A percentile compares a stretch with the other conserved stretches of the same genome.
phyloP scores from a whole-genome alignment of 2,113 vertebrate species.

The Thunnus thynnus region DNA sequence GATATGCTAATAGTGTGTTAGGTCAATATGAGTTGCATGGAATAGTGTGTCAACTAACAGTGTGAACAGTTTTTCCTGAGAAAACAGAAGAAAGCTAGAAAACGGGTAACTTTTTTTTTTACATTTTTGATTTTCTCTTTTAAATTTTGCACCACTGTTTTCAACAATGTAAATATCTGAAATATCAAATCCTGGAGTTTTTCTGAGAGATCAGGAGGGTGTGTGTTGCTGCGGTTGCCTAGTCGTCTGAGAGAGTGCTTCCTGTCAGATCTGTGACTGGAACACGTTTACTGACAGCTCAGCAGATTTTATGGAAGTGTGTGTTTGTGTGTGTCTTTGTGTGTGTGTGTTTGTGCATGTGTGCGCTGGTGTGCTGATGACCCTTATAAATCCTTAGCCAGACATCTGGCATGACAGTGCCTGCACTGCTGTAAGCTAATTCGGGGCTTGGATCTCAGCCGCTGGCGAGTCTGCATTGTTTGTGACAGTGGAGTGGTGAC shows the following conservation, averaged over 20 bases:
- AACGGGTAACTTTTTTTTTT: neutral
- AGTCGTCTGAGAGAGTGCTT: conserved; percentile 34
- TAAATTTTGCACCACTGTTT: neutral
- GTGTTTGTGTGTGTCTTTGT: neutral
- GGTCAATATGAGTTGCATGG: neutral
- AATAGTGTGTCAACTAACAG: neutral
- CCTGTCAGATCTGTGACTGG: conserved; percentile 61
- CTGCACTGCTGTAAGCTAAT: conserved; percentile 32
- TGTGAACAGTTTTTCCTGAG: neutral
- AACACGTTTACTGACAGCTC: conserved; percentile 57
- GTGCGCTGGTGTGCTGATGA: conserved; percentile 17
- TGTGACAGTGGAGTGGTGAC: conserved; percentile 5
- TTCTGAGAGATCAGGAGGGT: conserved; percentile 19
- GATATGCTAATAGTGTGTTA: neutral
- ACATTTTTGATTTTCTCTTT: neutral
- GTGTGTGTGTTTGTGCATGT: conserved; percentile 1
- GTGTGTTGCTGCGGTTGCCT: conserved; percentile 1
- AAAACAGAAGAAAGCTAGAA: neutral
- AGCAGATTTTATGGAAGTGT: conserved; percentile 62
- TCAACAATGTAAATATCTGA: neutral
- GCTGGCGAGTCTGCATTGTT: conserved; percentile 22
- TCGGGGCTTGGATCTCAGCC: conserved; percentile 25
- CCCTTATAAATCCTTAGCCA: conserved; percentile 44
- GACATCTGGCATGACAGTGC: conserved; percentile 50
- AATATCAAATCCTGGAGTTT: conserved; percentile 10